Percentiles rank a stretch among this genome's conserved stretches.
These are phyloP conservation scores for Falco biarmicus DNA, from an alignment of 2,797 vertebrate genomes.

Conservation along the genomic window DNA sequence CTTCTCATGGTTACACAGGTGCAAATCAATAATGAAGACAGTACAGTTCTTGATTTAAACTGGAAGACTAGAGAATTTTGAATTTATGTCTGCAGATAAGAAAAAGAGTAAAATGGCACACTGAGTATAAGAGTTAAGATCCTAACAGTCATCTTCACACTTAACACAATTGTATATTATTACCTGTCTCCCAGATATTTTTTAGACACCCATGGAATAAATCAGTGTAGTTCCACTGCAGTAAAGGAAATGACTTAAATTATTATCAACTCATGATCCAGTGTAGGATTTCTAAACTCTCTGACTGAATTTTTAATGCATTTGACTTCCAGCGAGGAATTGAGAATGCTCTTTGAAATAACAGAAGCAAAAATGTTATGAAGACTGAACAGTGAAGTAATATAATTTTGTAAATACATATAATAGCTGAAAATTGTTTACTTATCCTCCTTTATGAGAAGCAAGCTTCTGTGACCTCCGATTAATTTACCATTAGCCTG, in stretches of 20 bases:
- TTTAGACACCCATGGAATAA: neutral
- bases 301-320: neutral
- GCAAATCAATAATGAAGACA: neutral
- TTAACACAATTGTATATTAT: neutral
- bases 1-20: neutral
- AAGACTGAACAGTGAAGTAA: constrained; percentile 52
- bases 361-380: constrained; percentile 50
- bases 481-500: constrained; percentile 69
- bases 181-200: neutral
- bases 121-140: neutral
- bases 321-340: constrained; percentile 33
- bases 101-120: neutral
- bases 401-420: constrained; percentile 59
- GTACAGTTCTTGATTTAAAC: neutral
- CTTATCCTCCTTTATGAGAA: constrained; percentile 36
- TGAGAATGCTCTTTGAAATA: constrained; percentile 37
- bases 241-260: neutral
- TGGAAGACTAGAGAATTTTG: neutral
- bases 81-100: neutral
- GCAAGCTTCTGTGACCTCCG: constrained; percentile 35
- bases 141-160: neutral
- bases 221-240: neutral
- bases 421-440: constrained; percentile 69
- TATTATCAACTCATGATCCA: neutral
- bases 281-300: neutral